Evolutionary conservation across 2,797 vertebrate genomes (phyloP), one percentile per base, ranked within the genome.

Genomic region (Dallia pectoralis): DNA sequence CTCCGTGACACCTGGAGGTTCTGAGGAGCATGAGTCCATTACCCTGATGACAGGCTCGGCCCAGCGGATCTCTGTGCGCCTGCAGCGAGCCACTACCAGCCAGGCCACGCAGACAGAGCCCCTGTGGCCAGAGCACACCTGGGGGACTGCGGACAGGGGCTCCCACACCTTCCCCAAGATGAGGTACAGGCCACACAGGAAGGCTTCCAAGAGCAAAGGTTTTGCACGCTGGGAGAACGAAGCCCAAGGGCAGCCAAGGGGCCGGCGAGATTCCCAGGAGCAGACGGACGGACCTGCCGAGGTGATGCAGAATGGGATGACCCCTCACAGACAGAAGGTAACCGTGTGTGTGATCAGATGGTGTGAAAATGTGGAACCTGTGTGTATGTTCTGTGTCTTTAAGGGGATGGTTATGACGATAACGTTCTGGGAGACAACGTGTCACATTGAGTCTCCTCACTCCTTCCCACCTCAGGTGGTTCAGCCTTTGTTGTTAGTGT

Each of bases 81-180:
- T 99, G 19, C 97, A 98, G 87, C 87, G 96, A 25, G 93, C 95
- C 16, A 98, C 97, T 69, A 93, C 94, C 69, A 98, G 95, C 88
- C 96, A 99, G 90, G 96, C 96, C 80, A 99, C 97, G 0, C 97
- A 98, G 91, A 98, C 96, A 0, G 97, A 99, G 30, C 95, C 96
- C 0, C 87, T 96, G 65, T 98, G 96, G 97, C 87, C 95, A 0
- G 94, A 97, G 22, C 89, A 93, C 19, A 88, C 89, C 79, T 98
- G 96, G 96, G 93, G 90, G 6, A 72, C 30, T 1, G 56, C 78
- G 0, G 94, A 96, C 51, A 85, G 91, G 0, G 95, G 96, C 36
- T 95, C 96, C 7, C 97, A 99, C 82, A 99, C 97, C 25, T 98
- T 99, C 79, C 97, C 97, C 61, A 99, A 97, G 90, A 97, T 96